Conservation (phyloP, 2,113 vertebrate genomes). For the Campylomormyrus tamandua region DNA sequence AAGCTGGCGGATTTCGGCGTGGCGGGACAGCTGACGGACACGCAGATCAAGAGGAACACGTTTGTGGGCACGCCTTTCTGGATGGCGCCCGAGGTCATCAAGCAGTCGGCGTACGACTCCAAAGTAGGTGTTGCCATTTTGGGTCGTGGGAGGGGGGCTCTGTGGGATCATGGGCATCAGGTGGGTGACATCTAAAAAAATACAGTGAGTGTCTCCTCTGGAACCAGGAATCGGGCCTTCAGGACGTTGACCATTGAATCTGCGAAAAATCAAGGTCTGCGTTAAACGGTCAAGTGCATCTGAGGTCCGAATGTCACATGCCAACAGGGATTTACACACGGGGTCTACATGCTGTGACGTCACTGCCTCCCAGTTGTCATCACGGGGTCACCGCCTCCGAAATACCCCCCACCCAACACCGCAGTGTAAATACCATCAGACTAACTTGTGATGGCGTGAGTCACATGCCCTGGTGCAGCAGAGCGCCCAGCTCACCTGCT, state of each 20-base stretch:
- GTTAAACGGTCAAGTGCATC: background rate
- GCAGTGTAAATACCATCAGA: background rate
- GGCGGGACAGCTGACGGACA: slow-evolving; percentile 44
- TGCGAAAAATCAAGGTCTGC: background rate
- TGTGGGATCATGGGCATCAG: background rate
- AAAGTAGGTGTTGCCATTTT: slow-evolving; percentile 48
- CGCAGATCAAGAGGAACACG: slow-evolving; percentile 69
- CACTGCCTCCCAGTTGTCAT: too few species aligned
- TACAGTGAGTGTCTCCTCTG: background rate
- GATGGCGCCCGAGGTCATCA: slow-evolving; percentile 68
- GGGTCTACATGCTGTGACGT: too few species aligned
- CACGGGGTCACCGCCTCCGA: background rate
- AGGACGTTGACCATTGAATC: background rate
- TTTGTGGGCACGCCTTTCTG: slow-evolving; percentile 47
- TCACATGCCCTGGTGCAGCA: background rate
- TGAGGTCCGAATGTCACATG: background rate
- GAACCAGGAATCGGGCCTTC: background rate
- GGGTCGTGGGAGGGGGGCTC: background rate
- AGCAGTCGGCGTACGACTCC: slow-evolving; percentile 67
- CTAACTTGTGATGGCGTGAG: background rate
- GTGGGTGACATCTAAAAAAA: background rate
- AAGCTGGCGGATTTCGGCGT: slow-evolving; percentile 32
- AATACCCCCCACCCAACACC: background rate
- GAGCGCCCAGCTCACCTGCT: background rate
- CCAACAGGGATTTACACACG: background rate